A percentile compares a stretch with the other conserved stretches of the same genome.
These are phyloP conservation scores for Cochlearius cochlearius DNA, from an alignment of 2,113 vertebrate genomes.

Conservation along the genomic window DNA sequence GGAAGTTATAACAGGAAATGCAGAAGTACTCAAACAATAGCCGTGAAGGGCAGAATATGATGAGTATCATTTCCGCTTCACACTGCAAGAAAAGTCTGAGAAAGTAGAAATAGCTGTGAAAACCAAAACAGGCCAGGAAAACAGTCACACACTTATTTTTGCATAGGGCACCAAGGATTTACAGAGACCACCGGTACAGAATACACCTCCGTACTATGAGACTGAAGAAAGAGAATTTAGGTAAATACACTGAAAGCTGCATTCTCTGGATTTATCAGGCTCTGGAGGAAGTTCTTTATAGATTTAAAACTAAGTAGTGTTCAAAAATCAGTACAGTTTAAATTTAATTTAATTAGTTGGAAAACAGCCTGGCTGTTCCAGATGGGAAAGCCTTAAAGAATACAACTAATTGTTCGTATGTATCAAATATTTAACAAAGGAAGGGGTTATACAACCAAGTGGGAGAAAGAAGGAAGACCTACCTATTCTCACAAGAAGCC, in stretches of 20 bases:
- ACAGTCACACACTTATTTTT: neutral
- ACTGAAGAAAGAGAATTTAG: neutral
- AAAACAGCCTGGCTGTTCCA: neutral
- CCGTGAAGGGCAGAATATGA: neutral
- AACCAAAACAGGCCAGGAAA: neutral
- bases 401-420: neutral
- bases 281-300: neutral
- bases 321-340: neutral
- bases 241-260: neutral
- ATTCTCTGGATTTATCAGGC: neutral
- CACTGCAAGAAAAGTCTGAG: neutral
- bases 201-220: neutral
- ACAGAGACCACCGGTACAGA: neutral
- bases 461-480: neutral
- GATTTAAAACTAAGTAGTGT: neutral
- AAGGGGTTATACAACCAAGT: neutral
- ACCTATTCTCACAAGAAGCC: neutral
- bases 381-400: neutral
- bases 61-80: neutral
- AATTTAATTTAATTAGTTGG: neutral
- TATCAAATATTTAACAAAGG: neutral
- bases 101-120: neutral
- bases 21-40: neutral
- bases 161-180: neutral
- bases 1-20: slow-evolving; percentile 19